These are phyloP conservation scores for Coendou prehensilis DNA, from an alignment of 2,797 vertebrate genomes.

Conservation along the genomic window DNA sequence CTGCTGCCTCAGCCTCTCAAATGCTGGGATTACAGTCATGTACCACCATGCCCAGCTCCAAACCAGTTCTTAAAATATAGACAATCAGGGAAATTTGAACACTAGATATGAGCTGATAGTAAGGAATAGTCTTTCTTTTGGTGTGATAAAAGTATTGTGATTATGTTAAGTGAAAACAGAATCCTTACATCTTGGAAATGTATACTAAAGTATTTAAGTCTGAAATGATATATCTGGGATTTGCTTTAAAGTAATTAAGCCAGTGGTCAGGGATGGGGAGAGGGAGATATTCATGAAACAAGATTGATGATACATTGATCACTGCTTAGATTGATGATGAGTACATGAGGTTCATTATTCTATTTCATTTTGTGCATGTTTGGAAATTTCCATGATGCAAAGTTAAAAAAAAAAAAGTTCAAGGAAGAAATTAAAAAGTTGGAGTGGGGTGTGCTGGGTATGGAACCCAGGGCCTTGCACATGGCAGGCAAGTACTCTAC, in stretches of 20 bases:
- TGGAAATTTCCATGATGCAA: conserved; percentile 30
- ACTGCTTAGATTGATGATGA: background rate
- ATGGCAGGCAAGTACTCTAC: background rate
- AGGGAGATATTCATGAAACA: background rate
- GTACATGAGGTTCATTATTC: background rate
- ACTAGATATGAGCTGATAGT: background rate
- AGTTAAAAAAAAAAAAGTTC: background rate
- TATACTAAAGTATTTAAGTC: conserved; percentile 19
- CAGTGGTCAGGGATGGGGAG: background rate
- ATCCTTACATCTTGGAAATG: background rate
- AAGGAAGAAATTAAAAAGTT: background rate
- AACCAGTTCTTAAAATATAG: background rate
- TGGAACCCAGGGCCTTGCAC: background rate
- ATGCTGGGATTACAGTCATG: background rate
- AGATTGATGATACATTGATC: background rate
- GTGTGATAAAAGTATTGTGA: background rate
- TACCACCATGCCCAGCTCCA: background rate
- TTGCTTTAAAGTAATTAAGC: conserved; percentile 49
- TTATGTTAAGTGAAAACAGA: background rate
- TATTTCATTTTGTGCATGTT: background rate
- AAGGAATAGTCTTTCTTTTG: background rate
- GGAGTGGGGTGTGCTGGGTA: background rate
- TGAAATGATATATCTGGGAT: background rate
- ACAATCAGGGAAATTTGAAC: background rate
- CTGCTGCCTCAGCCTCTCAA: background rate